Base-by-base conservation (phyloP, 1,140 invertebrate species). In the Ceratosolen fusciceps region DNA sequence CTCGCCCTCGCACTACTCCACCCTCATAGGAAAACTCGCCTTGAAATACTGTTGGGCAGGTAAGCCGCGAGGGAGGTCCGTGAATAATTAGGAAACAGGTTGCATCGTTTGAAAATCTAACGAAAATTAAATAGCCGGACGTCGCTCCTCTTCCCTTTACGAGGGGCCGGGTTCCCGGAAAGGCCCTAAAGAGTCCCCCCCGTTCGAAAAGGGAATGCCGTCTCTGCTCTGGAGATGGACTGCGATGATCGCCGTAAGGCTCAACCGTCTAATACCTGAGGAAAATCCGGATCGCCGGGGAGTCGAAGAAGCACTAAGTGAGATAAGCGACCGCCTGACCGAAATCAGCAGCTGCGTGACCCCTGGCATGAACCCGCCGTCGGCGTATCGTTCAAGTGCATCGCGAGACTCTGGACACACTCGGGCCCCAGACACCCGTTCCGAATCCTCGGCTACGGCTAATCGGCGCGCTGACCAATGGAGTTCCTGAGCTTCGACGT, bases 401-500 rank as follows among this genome's bases (percentile, higher is more conserved):
- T 47, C 8, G 4, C 10, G 9, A 16, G 19, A 52, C 49, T 3
- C 14, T 16, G 14, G 12, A 43, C 39, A 12, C 12, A 19, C 4
- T 56, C 52, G 8, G 52, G 14, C 52, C 14, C 4, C 5, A 56
- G n/a, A 49, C 26, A 68, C n/a, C 16, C 12, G 43, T 1, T 21
- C 5, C 49, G 21, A 52, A 19, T 52, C n/a, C n/a, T n/a, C n/a
- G n/a, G n/a, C n/a, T n/a, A n/a, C n/a, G n/a, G n/a, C n/a, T n/a
- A 56, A 4, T 12, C n/a, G 37, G 1, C 26, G 26, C 49, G 1
- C n/a, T n/a, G n/a, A 37, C n/a, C 12, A 8, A 94, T 94, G 93
- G 92, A 94, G 82, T 93, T 91, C 71, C 83, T 94, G 24, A 90
- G 92, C 19, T 94, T 93, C 76, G 90, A 93, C 79, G 88, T 89